phyloP scores from a whole-genome alignment of 1,140 invertebrate genomes.

The Phymorhynchus buccinoides region DNA sequence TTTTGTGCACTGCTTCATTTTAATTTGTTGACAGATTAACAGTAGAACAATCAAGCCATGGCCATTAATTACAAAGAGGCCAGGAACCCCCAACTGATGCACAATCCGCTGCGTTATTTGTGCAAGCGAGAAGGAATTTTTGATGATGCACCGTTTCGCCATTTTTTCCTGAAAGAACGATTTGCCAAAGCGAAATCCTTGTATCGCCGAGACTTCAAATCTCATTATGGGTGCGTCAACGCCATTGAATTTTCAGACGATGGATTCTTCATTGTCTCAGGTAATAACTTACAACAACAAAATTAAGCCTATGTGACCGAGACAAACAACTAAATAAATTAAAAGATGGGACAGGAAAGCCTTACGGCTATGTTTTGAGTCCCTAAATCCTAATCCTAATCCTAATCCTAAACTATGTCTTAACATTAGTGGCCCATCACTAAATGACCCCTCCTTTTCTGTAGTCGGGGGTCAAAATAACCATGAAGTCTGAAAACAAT shows the following conservation, averaged over 20 bases:
- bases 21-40: neutral
- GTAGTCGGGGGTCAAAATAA: no score
- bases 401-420: no score
- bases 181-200: slow-evolving; percentile 76
- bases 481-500: no score
- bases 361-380: no score
- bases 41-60: neutral
- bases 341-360: no score
- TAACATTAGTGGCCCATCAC: no score
- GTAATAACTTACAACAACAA: slow-evolving; percentile 75
- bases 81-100: neutral
- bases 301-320: no score
- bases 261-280: slow-evolving; percentile 85
- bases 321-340: no score
- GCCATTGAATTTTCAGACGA: slow-evolving; percentile 94
- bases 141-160: slow-evolving; percentile 13
- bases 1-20: neutral
- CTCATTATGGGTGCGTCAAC: slow-evolving; percentile 96
- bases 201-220: slow-evolving; percentile 87
- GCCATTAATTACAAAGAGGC: neutral
- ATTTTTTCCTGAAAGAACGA: slow-evolving; percentile 59
- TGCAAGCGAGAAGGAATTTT: slow-evolving; percentile 25
- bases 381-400: no score
- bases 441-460: no score
- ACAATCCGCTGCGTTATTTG: slow-evolving; percentile 19